Base-by-base conservation (phyloP, 2,113 vertebrate genomes). In the Siniperca chuatsi region DNA sequence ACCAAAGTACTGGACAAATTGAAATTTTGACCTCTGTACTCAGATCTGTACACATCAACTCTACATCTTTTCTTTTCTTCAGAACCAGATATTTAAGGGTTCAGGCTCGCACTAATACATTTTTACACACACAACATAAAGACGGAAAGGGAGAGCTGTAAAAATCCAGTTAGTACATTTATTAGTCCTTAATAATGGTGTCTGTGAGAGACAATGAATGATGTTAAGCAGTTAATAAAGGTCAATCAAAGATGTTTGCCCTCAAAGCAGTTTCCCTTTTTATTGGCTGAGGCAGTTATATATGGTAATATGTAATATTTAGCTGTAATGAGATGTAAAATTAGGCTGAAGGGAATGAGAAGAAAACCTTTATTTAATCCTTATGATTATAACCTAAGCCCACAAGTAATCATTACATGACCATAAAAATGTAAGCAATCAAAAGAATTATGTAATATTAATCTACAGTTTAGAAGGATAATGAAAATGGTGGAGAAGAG, bases 381-480 rank as follows among this genome's bases (percentile, higher is more conserved):
- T 67, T 54, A 50, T 61, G 44, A 71, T 83, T 85, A 76, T 62
- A 55, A 61, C 25, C 20, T 46, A 75, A 85, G 71, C 67, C 69
- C 37, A 64, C 61, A 85, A 75, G 60, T 77, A 40, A 66, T 76
- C 65, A 73, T 82, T 76, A 62, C 57, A 77, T 33, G 29, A 79
- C 48, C 57, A 68, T 85, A 72, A 80, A 84, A 89, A 46, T 40
- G 52, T 64, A 69, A 80, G 57, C 58, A 89, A 71, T 89, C 66
- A 83, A 75, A 90, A 37, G 37, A 69, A 48, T 65, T 44, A 76
- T 90, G 85, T 65, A 81, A 89, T 82, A 84, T 87, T 85, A 85
- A 90, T 91, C n/a, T 65, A 73, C 55, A 83, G 54, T 58, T 85
- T 29, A 68, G 52, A 75, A 48, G 75, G 73, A 71, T 83, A 77